Conservation (phyloP, 1,140 invertebrate genomes). For the Magallana ariakensis region DNA sequence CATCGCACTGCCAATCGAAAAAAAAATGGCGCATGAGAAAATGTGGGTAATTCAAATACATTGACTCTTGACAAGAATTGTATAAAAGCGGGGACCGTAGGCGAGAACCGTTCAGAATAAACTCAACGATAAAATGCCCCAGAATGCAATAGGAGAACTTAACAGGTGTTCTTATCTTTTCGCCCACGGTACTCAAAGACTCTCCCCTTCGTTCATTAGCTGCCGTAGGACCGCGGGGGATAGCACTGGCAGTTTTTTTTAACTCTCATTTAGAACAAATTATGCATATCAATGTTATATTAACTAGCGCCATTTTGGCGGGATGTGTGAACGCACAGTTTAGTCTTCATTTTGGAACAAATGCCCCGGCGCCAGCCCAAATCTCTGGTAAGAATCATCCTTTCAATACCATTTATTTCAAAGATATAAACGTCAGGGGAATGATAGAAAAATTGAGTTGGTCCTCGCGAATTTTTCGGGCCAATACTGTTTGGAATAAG, state of each 20-base stretch:
- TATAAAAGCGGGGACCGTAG: not conserved
- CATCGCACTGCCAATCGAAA: not conserved
- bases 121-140: not conserved
- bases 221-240: no score
- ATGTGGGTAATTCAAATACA: constrained; percentile 12
- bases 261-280: constrained; percentile 1
- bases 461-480: no score
- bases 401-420: not conserved
- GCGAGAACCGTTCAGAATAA: not conserved
- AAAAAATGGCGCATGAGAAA: not conserved
- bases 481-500: no score
- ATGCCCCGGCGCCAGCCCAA: not conserved
- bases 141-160: constrained; percentile 26
- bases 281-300: constrained; percentile 11
- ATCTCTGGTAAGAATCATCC: constrained; percentile 10
- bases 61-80: not conserved
- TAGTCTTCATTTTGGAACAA: constrained; percentile 32
- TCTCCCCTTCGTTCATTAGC: no score
- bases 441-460: no score
- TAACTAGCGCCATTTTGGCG: constrained; percentile 29
- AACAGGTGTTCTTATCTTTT: constrained; percentile 25
- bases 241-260: constrained; percentile 11
- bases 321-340: constrained; percentile 24
- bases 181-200: constrained; percentile 24
- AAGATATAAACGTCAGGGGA: no score